Evolutionary conservation across 2,888 invertebrate genomes (phyloP).

Genomic region (Campaea margaritaria): DNA sequence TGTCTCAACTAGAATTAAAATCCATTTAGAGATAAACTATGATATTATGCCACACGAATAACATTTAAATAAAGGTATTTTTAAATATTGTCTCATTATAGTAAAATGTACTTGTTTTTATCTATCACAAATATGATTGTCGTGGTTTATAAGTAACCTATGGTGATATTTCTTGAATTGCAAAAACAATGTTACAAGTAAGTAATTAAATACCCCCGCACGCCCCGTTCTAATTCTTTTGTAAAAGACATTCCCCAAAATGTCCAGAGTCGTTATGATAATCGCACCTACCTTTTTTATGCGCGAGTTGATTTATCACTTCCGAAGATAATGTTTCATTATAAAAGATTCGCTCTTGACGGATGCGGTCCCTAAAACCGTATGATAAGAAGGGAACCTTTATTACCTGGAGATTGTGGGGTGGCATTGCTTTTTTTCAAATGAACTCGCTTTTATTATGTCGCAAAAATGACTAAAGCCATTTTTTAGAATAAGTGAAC

Average conservation of each 20-base stretch:
- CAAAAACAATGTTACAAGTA: background rate
- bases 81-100: no score
- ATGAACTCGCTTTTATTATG: conserved; percentile 23
- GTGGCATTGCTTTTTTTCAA: conserved; percentile 15
- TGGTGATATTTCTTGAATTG: no score
- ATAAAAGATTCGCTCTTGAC: conserved; percentile 37
- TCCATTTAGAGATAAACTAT: no score
- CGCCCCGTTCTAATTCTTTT: conserved; percentile 28
- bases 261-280: conserved; percentile 43
- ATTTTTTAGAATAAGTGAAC: background rate
- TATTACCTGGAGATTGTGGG: conserved; percentile 17
- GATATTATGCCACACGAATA: no score
- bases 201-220: background rate
- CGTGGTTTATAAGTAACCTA: no score
- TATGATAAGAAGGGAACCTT: conserved; percentile 27
- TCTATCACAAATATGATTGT: no score
- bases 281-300: conserved; percentile 42
- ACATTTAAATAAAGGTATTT: no score
- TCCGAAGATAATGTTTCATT: conserved; percentile 41
- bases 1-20: no score
- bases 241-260: conserved; percentile 35
- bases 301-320: conserved; percentile 45
- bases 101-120: no score
- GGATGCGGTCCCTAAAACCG: conserved; percentile 26
- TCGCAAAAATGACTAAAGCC: conserved; percentile 1